Percentiles rank a stretch among this genome's conserved stretches.
phyloP scores from a whole-genome alignment of 2,113 vertebrate species.

The Barnardius zonarius region DNA sequence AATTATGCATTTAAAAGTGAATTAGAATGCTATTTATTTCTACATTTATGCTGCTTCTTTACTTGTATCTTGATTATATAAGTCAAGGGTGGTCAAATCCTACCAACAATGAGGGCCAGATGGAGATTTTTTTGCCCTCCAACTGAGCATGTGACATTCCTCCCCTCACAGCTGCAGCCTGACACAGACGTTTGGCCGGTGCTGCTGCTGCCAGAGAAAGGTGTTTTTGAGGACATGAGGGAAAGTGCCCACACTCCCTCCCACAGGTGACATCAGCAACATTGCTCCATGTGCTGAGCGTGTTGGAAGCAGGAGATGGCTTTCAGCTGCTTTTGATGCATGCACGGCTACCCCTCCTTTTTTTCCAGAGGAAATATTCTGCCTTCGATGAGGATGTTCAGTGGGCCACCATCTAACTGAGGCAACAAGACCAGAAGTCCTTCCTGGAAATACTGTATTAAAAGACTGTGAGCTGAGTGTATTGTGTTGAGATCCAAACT shows the following conservation, averaged over 20 bases:
- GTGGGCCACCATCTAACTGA: not conserved
- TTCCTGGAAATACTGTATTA: not conserved
- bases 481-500: not conserved
- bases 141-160: not conserved
- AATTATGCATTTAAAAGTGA: not conserved
- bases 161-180: conserved; percentile 18
- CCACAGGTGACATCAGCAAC: not conserved
- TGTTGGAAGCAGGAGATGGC: not conserved
- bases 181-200: not conserved
- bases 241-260: not conserved
- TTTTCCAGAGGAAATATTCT: not conserved
- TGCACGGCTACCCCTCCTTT: not conserved
- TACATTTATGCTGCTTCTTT: not conserved
- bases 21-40: not conserved
- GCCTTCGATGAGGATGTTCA: not conserved
- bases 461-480: not conserved
- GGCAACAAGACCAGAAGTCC: not conserved
- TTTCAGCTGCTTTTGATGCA: not conserved
- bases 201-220: not conserved
- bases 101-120: conserved; percentile 27
- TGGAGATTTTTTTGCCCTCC: conserved; percentile 24
- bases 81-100: not conserved
- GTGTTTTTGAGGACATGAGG: not conserved
- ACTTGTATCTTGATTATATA: conserved; percentile 10
- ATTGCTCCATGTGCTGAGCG: not conserved